Conservation (phyloP, 2,113 vertebrate species). For the Colistium nudipinnis region DNA sequence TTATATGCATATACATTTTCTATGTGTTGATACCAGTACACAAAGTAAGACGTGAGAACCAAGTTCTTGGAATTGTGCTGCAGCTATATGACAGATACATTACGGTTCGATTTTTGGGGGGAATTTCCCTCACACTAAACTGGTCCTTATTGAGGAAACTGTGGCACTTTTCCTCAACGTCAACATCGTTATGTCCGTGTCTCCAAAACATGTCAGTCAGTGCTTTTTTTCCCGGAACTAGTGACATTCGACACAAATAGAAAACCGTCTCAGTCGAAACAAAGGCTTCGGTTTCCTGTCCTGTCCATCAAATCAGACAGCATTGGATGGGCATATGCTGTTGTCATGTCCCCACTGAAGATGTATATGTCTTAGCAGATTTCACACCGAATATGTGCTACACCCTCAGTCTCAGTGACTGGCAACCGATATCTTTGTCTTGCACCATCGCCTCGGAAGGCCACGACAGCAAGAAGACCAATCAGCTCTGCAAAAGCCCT, state of each 20-base stretch:
- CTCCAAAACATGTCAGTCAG: slow-evolving; percentile 34
- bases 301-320: slow-evolving; percentile 46
- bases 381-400: slow-evolving; percentile 3
- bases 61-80: too few relatives aligned
- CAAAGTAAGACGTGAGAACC: too few relatives aligned
- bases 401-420: not conserved
- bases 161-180: not conserved
- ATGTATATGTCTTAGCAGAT: slow-evolving; percentile 30
- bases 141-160: not conserved
- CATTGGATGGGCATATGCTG: slow-evolving; percentile 10
- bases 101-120: too few relatives aligned
- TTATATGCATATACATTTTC: too few relatives aligned
- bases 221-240: slow-evolving; percentile 16
- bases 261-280: slow-evolving; percentile 17
- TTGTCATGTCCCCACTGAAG: slow-evolving; percentile 5
- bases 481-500: not conserved
- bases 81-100: too few relatives aligned
- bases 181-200: slow-evolving; percentile 18
- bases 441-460: not conserved
- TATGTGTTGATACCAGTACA: too few relatives aligned
- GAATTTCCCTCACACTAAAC: not conserved
- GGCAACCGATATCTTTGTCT: slow-evolving; percentile 4
- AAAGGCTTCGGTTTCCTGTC: slow-evolving; percentile 8
- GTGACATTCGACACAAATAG: slow-evolving; percentile 24
- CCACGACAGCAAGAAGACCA: slow-evolving; percentile 3